Base-by-base conservation (phyloP, 2,888 invertebrate genomes). In the Xanthorhoe spadicearia region DNA sequence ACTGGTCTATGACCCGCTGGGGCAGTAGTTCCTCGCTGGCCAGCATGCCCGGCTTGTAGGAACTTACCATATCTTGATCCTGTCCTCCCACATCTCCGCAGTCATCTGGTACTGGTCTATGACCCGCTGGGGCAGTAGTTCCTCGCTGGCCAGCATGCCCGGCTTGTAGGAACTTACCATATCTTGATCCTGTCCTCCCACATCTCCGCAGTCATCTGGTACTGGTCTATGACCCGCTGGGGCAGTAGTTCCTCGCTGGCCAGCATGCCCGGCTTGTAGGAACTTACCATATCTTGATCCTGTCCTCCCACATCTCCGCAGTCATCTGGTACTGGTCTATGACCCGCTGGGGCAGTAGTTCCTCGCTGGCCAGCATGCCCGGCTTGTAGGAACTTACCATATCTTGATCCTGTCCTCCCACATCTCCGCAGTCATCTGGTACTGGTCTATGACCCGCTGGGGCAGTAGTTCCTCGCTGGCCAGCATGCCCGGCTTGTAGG, bases 81-180 rank as follows among this genome's bases (percentile, higher is more conserved):
- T 94, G 81, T 99, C 99, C 83, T 99, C 98, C 99, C 99, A 99
- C 99, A 99, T 99, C 85, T 98, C 98, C 0, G 98, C 96, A 7
- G 99, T 99, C 99, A 99, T 99, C 93, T 99, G 99, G 88, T 99
- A 99, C 86, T 99, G 99, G 90, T 98, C 98, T 58, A 99, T 98
- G 7, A 99, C 99, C 54, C 99, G 93, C 86, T 98, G 98, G 0
- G 99, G 99, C 68, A 99, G 90, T 18, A 99, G 93, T 83, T 98
- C 97, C 83, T 99, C 99, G 80, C 96, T 96, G 0, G 98, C 97
- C 61, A 99, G 89, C 96, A 98, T 97, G 43, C 97, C 98, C 0
- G 98, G 97, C 81, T 98, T 97, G 87, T 97, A 98, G 5, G 92
- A n/a, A n/a, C n/a, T n/a, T n/a, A n/a, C n/a, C n/a, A n/a, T n/a